Evolutionary conservation across 2,888 invertebrate genomes (phyloP), one percentile per base, ranked within the genome.

Genomic region (Andrena praecox): DNA sequence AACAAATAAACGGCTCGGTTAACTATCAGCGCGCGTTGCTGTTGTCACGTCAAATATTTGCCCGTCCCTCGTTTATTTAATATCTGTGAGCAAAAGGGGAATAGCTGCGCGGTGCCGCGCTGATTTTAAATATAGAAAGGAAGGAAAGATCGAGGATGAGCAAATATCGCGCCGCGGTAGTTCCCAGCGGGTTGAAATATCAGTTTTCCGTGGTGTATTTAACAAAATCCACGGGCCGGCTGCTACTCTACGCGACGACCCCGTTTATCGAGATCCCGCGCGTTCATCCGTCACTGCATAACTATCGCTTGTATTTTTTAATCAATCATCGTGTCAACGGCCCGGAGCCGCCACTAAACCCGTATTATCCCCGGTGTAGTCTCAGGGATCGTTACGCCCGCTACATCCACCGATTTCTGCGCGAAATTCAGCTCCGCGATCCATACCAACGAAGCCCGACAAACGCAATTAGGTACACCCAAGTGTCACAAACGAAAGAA

Each of bases 321-420:
- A 80, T 69, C 83, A 76, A 80, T 77, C 63, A 84, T 66, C 60
- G 66, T 50, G 70, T 72, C 83, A 75, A 56, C 77, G 71, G 60
- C 73, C 24, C 70, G 50, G 20, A 35, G 20, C 20, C 24, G 35
- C 35, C 12, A 20, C 62, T 35, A 35, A 35, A 12, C 20, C 35
- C 1, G 35, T 63, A 63, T 63, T 63, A 63, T 20, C 12, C 62
- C 10, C 60, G n/a, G n/a, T 42, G 10, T 31, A 27, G 12, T n/a
- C n/a, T 29, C 59, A 5, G 60, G 60, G 33, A n/a, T n/a, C 20
- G 20, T 29, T 10, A 35, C 62, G 35, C 33, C n/a, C 62, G 16
- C 20, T 35, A 35, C 20, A 4, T 8, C 8, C 5, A 1, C 2
- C 12, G 33, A 63, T 63, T 63, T 20, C 62, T 20, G 4, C 35